Percentiles rank a stretch among this genome's conserved stretches.
Evolutionary conservation across 92 coral and sea anemone genomes (phyloP).

Genomic region (Epizoanthus scotinus): DNA sequence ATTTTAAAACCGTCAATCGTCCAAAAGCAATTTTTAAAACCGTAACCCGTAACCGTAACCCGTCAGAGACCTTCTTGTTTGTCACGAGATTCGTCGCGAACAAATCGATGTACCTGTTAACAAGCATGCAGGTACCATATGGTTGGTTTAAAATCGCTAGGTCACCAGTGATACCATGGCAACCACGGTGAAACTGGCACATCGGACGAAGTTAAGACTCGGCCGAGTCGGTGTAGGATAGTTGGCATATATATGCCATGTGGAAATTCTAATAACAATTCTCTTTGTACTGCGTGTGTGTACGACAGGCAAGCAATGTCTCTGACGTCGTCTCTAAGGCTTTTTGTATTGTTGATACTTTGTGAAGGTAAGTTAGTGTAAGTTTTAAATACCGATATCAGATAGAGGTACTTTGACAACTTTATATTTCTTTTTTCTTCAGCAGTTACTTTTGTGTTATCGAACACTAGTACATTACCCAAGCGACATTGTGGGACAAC

Average conservation of each 20-base stretch:
- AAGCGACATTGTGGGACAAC: conserved; percentile 15
- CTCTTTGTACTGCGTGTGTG: background rate
- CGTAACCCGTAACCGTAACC: no score
- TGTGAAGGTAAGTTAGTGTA: conserved; percentile 19
- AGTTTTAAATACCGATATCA: background rate
- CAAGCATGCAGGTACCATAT: background rate
- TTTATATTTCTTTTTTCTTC: background rate
- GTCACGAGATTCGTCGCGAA: no score
- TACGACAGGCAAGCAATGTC: background rate
- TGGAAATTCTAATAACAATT: background rate
- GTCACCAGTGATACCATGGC: background rate
- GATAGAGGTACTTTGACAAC: background rate
- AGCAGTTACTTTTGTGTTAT: conserved; percentile 27
- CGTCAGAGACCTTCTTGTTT: no score
- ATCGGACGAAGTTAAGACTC: background rate
- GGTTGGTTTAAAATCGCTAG: no score
- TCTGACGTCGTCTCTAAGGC: background rate
- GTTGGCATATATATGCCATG: background rate
- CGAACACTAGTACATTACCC: conserved; percentile 24
- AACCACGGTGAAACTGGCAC: background rate
- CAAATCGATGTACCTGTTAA: background rate
- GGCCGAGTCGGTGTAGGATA: conserved; percentile 3
- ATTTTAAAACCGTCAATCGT: no score
- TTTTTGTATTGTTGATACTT: background rate
- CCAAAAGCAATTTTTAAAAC: no score